Percentiles rank a stretch among this genome's conserved stretches.
Evolutionary conservation across 2,888 invertebrate species (phyloP).

Genomic region (Harpalus rubripes): DNA sequence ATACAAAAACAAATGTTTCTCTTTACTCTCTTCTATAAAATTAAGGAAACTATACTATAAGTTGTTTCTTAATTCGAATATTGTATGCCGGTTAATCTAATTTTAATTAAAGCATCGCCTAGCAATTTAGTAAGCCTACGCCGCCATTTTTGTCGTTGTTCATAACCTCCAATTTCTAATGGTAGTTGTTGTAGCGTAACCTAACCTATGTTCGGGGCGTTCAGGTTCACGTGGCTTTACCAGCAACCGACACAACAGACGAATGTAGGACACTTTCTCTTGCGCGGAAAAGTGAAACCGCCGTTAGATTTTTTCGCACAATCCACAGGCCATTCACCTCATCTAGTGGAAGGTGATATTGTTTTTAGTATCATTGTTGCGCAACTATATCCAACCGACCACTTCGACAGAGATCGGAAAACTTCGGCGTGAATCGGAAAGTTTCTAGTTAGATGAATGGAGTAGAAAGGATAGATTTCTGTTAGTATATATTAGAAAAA

Average conservation of each 20-base stretch:
- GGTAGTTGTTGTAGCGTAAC: not conserved
- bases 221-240: conserved; percentile 39
- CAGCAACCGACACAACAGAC: conserved; percentile 36
- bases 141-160: not conserved
- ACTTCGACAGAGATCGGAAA: conserved; percentile 14
- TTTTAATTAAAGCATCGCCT: too few species aligned
- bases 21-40: too few species aligned
- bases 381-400: conserved; percentile 14
- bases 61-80: too few species aligned
- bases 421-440: conserved; percentile 4
- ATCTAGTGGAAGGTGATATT: conserved; percentile 59
- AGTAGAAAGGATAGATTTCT: not conserved
- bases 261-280: conserved; percentile 77
- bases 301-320: conserved; percentile 72
- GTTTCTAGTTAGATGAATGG: conserved; percentile 21
- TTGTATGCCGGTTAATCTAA: too few species aligned
- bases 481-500: not conserved
- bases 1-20: too few species aligned
- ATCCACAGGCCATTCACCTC: conserved; percentile 56
- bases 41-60: too few species aligned
- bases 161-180: conserved; percentile 6
- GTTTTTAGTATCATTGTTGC: conserved; percentile 65
- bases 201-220: not conserved
- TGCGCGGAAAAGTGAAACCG: conserved; percentile 76
- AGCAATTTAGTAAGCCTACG: not conserved